phyloP scores from a whole-genome alignment of 2,113 vertebrate species.

The Aldabrachelys gigantea region DNA sequence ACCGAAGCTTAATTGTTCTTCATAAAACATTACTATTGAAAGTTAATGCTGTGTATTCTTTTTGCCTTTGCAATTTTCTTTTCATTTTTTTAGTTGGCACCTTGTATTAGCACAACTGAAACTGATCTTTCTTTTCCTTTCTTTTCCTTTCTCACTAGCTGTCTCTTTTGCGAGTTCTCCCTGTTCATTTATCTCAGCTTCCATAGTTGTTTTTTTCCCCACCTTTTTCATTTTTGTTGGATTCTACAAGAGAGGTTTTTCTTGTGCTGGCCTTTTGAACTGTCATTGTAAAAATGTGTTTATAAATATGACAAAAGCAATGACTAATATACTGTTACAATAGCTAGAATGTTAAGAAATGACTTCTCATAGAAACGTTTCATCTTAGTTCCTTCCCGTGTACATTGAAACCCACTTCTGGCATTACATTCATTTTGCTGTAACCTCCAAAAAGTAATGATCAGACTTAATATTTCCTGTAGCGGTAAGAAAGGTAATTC shows the following conservation, averaged over 20 bases:
- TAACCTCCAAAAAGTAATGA: slow-evolving; percentile 24
- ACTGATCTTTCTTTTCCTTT: neutral
- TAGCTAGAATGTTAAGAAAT: slow-evolving; percentile 21
- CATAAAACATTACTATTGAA: neutral
- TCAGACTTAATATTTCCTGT: slow-evolving; percentile 45
- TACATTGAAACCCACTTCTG: slow-evolving; percentile 50
- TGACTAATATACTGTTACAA: neutral
- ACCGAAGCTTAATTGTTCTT: neutral
- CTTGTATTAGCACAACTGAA: neutral
- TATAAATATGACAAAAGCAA: slow-evolving; percentile 15
- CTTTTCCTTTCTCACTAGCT: neutral
- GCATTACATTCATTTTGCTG: slow-evolving; percentile 52
- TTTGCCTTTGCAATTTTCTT: neutral
- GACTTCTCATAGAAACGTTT: neutral
- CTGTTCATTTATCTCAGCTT: neutral
- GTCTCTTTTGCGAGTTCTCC: neutral
- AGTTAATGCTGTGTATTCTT: neutral
- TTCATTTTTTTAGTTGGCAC: neutral
- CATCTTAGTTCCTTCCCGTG: slow-evolving; percentile 16
- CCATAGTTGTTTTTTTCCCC: neutral
- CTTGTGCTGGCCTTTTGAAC: slow-evolving; percentile 15
- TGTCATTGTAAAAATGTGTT: slow-evolving; percentile 12
- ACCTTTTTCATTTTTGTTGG: neutral
- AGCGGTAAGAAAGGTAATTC: slow-evolving; percentile 35
- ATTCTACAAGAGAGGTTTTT: slow-evolving; percentile 28